phyloP scores from a whole-genome alignment of 1,140 invertebrate species.

The Drosophila lacertosa region DNA sequence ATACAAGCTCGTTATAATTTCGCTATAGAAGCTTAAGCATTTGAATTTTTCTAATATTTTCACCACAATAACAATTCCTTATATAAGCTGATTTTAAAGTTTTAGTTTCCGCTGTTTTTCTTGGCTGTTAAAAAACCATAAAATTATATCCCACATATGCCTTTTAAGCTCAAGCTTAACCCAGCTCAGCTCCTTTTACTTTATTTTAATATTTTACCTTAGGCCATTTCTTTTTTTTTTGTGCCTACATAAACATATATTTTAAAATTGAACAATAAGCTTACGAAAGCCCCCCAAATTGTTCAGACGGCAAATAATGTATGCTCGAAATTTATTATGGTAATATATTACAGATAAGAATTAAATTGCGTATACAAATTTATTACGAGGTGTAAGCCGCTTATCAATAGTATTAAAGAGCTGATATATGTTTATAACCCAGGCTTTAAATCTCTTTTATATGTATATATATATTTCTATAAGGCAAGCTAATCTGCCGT shows the following conservation, averaged over 20 bases:
- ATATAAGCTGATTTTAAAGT: too few relatives aligned
- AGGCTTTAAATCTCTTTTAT: not conserved
- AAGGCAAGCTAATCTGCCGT: not conserved
- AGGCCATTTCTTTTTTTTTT: too few relatives aligned
- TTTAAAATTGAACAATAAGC: not conserved
- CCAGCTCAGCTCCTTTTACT: too few relatives aligned
- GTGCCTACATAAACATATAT: not conserved
- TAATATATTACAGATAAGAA: constrained; percentile 4
- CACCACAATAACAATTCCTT: too few relatives aligned
- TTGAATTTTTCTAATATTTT: too few relatives aligned
- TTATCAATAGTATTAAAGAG: constrained; percentile 1
- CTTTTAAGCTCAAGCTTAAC: too few relatives aligned
- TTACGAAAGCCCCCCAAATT: not conserved
- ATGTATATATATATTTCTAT: too few relatives aligned
- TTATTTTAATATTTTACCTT: not conserved
- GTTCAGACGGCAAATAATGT: not conserved
- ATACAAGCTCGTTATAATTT: too few relatives aligned
- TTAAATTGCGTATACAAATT: not conserved
- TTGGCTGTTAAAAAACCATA: too few relatives aligned
- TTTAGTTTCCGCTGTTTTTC: too few relatives aligned
- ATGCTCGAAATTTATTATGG: not conserved
- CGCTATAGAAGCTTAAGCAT: too few relatives aligned
- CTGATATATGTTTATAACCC: not conserved
- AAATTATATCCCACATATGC: too few relatives aligned
- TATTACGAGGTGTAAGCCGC: not conserved